phyloP scores from a whole-genome alignment of 2,888 invertebrate genomes.

The Philereme transversata region DNA sequence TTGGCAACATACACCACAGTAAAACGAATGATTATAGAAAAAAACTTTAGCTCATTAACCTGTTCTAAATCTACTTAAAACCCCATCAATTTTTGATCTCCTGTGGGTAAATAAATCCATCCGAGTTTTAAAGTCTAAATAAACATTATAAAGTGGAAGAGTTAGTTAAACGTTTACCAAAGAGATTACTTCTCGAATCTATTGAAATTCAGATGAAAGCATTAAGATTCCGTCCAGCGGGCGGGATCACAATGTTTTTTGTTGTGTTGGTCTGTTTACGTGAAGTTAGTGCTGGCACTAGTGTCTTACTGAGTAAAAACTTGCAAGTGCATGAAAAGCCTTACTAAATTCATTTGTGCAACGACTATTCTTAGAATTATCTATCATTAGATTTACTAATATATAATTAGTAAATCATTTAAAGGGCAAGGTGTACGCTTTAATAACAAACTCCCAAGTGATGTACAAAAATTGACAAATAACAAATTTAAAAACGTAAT shows the following conservation, averaged over 20 bases:
- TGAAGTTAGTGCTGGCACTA: background rate
- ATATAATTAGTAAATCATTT: too few species aligned
- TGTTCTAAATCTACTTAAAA: conserved; percentile 8
- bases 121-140: conserved; percentile 25
- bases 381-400: too few species aligned
- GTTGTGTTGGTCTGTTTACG: conserved; percentile 20
- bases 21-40: background rate
- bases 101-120: conserved; percentile 22
- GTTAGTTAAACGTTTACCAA: conserved; percentile 48
- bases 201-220: conserved; percentile 64
- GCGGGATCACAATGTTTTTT: conserved; percentile 25
- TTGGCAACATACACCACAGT: background rate
- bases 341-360: too few species aligned
- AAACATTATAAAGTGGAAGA: conserved; percentile 36
- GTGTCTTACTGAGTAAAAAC: background rate
- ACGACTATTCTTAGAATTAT: too few species aligned
- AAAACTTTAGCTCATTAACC: background rate
- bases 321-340: too few species aligned
- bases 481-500: too few species aligned
- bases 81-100: background rate
- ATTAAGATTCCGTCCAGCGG: conserved; percentile 54
- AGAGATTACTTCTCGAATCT: conserved; percentile 45
- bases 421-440: too few species aligned
- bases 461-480: too few species aligned
- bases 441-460: too few species aligned